phyloP scores from a whole-genome alignment of 2,888 invertebrate genomes.

The Altica lythri region DNA sequence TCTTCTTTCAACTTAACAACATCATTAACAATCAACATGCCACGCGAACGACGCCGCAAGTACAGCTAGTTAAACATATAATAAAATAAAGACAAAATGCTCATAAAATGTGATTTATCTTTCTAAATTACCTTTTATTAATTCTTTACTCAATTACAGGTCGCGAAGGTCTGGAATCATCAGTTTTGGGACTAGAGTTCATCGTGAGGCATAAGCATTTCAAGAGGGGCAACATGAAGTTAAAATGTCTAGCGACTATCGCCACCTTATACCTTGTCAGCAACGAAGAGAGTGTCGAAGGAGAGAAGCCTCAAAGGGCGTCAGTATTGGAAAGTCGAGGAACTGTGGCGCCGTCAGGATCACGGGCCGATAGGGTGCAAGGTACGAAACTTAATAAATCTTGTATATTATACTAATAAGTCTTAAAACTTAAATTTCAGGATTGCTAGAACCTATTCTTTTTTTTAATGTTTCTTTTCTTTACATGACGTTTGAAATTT shows the following conservation, averaged over 20 bases:
- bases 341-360: slow-evolving; percentile 63
- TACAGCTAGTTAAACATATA: too few species aligned
- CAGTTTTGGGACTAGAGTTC: slow-evolving; percentile 78
- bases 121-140: too few species aligned
- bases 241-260: slow-evolving; percentile 88
- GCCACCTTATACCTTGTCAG: slow-evolving; percentile 85
- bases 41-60: too few species aligned
- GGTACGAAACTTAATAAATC: slow-evolving; percentile 56
- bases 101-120: too few species aligned
- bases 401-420: background rate
- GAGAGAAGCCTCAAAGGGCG: slow-evolving; percentile 73
- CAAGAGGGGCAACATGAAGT: slow-evolving; percentile 81
- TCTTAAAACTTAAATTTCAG: too few species aligned
- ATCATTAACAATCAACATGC: too few species aligned
- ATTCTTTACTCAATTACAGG: slow-evolving; percentile 28
- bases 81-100: too few species aligned
- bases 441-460: too few species aligned
- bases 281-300: slow-evolving; percentile 86
- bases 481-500: too few species aligned
- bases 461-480: too few species aligned
- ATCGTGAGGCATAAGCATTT: slow-evolving; percentile 81
- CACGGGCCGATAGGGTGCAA: slow-evolving; percentile 77
- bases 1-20: too few species aligned
- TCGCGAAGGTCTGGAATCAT: slow-evolving; percentile 74
- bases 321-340: slow-evolving; percentile 79